phyloP scores from a whole-genome alignment of 2,888 invertebrate species.

The Eilema griseolum region DNA sequence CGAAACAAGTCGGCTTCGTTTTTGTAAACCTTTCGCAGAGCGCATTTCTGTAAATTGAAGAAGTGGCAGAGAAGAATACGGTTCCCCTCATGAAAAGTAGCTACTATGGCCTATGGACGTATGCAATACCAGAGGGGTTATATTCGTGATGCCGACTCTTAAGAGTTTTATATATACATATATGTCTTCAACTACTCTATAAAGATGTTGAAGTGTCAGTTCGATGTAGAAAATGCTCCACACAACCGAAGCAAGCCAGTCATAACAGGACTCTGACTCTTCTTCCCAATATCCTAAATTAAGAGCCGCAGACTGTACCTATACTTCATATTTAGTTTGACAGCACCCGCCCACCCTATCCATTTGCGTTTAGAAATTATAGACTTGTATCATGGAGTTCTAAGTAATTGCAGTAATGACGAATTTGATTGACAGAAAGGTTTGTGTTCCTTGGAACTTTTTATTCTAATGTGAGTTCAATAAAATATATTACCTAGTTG shows the following conservation, averaged over 20 bases:
- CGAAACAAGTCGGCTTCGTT: too few relatives aligned
- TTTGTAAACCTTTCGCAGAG: not conserved
- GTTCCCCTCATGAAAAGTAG: too few relatives aligned
- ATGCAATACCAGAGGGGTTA: too few relatives aligned
- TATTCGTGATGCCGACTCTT: too few relatives aligned
- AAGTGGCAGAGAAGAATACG: too few relatives aligned
- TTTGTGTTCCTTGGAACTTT: not conserved
- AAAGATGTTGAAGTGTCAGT: not conserved
- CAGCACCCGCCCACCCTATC: slow-evolving; percentile 11
- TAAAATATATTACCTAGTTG: not conserved
- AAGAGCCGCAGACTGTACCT: not conserved
- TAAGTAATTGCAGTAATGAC: not conserved
- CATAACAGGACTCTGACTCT: not conserved
- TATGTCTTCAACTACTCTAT: not conserved
- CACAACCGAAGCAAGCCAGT: too few relatives aligned
- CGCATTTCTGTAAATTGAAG: too few relatives aligned
- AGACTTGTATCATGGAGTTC: not conserved
- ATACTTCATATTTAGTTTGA: slow-evolving; percentile 15
- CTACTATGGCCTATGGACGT: too few relatives aligned
- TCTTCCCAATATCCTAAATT: not conserved
- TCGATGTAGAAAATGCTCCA: not conserved
- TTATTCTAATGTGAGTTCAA: not conserved
- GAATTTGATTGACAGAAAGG: not conserved
- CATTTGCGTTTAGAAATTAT: slow-evolving; percentile 11
- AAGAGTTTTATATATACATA: too few relatives aligned